Evolutionary conservation across 2,888 invertebrate species (phyloP), one percentile per base, ranked within the genome.

Genomic region (Carpatolechia fugitivella): DNA sequence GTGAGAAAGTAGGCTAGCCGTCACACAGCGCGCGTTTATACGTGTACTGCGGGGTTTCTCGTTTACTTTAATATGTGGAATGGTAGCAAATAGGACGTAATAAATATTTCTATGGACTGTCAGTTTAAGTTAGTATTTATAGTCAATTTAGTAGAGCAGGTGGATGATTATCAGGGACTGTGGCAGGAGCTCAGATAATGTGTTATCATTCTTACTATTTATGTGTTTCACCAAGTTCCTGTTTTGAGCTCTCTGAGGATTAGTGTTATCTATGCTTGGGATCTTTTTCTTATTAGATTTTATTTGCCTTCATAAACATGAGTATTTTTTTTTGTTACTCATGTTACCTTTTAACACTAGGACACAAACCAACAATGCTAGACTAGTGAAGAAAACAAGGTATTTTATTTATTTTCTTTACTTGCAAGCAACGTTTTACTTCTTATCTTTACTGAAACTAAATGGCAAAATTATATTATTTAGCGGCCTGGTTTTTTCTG

Each of bases 21-120:
- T 89, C 84, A 89, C 87, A 87, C 80, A 79, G 76, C 72, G 73
- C 80, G 88, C 84, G 78, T 85, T 87, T 84, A 85, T 85, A 82
- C 78, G 73, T 76, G 72, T 79, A 77, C 74, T 66, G 78, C 60
- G 74, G 80, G 77, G 80, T 80, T 85, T 82, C 78, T 80, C 77
- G 74, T 79, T 76, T 72, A 75, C 70, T 68, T 70, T 68, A 68
- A 69, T 67, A 69, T 70, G 67, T 64, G 63, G 69, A 71, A 70
- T 66, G 59, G 62, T 62, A 67, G 64, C 60, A 67, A 67, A 66
- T 65, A 62, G 56, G 58, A 59, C 58, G 58, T 57, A 56, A 56
- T 64, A 59, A 59, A 60, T 46, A 53, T 53, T 35, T 40, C 52
- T 16, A 53, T 53, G 16, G 20, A 20, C 53, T 44, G 52, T 16